Evolutionary conservation across 2,797 vertebrate species (phyloP), one percentile per base, ranked within the genome.

Genomic region (Synanceia verrucosa): DNA sequence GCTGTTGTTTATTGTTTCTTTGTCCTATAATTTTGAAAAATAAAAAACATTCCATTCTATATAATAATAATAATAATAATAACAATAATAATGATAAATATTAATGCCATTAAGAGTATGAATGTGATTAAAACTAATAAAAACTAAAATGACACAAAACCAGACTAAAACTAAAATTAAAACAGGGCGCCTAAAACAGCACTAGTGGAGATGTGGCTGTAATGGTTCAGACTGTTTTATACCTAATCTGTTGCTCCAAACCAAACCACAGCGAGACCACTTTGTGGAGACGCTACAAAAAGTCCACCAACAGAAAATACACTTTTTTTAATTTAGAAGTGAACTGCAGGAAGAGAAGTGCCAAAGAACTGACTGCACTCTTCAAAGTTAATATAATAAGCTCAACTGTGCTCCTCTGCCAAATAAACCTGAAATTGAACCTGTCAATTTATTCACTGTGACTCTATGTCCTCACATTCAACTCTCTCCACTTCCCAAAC

Each of bases 361-460:
- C 62, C 52, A 73, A 65, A 55, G 55, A 26, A 46, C 41, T 52
- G 47, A 65, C 36, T 67, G 14, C 39, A 62, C 2, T 19, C 21
- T 65, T 73, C 36, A 63, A 55, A 65, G 51, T 65, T 28, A 43
- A 59, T 57, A 69, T 65, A 69, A 61, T 58, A 77, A 29, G 11
- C 39, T n/a, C 39, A n/a, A 18, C 23, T 62, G 6, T 37, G 39
- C 28, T 41, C 43, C 43, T 72, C 37, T 50, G 60, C 57, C 36
- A 71, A 78, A 65, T 56, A 57, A 46, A 73, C 33, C 33, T 47
- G 21, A 29, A 68, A 21, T 5, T 75, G 53, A 70, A 77, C 10
- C 59, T 78, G 70, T 69, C 73, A 81, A 29, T 70, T n/a, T 72
- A 76, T 71, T 39, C 18, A 6, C n/a, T 56, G 44, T 31, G 57